Conservation (phyloP, 2,113 vertebrate genomes). For the Sceloporus tristichus region DNA sequence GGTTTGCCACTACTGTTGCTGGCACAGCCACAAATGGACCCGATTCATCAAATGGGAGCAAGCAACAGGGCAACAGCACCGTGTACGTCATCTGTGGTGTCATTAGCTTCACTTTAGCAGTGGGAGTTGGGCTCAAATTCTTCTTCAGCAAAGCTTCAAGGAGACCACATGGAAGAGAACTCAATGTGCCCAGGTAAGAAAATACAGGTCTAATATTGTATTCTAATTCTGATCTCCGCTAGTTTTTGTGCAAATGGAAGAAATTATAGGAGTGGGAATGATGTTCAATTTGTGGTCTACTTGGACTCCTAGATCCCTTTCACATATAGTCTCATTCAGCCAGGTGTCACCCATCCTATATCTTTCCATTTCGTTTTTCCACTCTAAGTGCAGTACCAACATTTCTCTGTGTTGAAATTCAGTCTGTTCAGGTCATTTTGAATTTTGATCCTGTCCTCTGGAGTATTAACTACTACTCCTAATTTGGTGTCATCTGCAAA, state of each 20-base stretch:
- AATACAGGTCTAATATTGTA: not conserved
- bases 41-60: slow-evolving; percentile 38
- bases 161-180: slow-evolving; percentile 86
- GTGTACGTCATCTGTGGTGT: slow-evolving; percentile 92
- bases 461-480: no score
- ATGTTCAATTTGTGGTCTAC: no score
- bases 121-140: slow-evolving; percentile 89
- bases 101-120: slow-evolving; percentile 89
- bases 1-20: slow-evolving; percentile 82
- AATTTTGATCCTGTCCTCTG: no score
- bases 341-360: no score
- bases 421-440: no score
- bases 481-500: no score
- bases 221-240: not conserved
- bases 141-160: slow-evolving; percentile 92
- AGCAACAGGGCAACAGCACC: slow-evolving; percentile 85
- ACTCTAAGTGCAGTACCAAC: no score
- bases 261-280: not conserved
- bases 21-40: slow-evolving; percentile 27
- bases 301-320: no score
- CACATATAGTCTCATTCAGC: no score
- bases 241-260: not conserved
- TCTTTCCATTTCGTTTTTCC: no score
- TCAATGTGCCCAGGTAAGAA: slow-evolving; percentile 90
- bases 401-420: no score